phyloP scores from a whole-genome alignment of 2,888 invertebrate genomes.

The Seira musarum region DNA sequence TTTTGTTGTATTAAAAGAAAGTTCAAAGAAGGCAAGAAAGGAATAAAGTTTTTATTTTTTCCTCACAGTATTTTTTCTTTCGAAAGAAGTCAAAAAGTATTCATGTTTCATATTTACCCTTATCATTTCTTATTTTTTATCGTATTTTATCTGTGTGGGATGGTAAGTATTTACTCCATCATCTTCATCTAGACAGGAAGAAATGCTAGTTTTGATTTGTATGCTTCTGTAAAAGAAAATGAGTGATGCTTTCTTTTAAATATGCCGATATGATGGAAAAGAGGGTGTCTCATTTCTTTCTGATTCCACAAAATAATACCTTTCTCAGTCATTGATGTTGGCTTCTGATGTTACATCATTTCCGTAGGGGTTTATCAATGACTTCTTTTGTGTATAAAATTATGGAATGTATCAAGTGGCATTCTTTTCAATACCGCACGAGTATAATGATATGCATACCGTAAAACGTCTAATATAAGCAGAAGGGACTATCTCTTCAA shows the following conservation, averaged over 20 bases:
- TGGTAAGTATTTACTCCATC: too few relatives aligned
- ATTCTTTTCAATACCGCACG: too few relatives aligned
- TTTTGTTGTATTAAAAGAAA: too few relatives aligned
- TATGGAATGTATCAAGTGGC: constrained; percentile 4
- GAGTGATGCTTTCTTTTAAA: background rate
- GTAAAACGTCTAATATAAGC: too few relatives aligned
- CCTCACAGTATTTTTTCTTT: background rate
- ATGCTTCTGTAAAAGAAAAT: too few relatives aligned
- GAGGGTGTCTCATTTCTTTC: background rate
- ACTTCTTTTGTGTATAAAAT: constrained; percentile 13
- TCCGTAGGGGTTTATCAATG: background rate
- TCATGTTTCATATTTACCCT: background rate
- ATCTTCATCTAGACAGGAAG: too few relatives aligned
- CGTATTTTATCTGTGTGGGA: background rate
- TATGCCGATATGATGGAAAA: background rate
- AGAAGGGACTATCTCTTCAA: too few relatives aligned
- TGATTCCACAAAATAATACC: background rate
- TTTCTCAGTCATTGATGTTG: background rate
- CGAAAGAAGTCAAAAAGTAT: background rate
- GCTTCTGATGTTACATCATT: background rate
- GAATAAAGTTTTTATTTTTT: background rate
- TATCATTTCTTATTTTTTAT: too few relatives aligned
- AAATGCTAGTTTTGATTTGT: too few relatives aligned
- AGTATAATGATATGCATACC: too few relatives aligned
- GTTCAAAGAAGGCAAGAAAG: too few relatives aligned